These are phyloP conservation scores for Scaptomyza parva DNA, from an alignment of 2,888 invertebrate genomes.

Conservation along the genomic window DNA sequence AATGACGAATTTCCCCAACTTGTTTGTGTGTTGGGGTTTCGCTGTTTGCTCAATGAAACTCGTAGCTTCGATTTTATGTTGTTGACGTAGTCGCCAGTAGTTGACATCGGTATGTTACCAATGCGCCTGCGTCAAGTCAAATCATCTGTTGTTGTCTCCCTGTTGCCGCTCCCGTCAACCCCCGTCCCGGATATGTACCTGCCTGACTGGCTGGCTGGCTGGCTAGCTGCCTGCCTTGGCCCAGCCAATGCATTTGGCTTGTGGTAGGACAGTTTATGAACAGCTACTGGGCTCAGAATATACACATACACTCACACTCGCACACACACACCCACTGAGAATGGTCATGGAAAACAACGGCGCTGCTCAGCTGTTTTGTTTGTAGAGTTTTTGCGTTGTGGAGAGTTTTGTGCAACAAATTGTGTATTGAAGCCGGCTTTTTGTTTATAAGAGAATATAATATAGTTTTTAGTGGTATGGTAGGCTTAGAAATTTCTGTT, in stretches of 20 bases:
- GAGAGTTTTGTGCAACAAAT: constrained; percentile 75
- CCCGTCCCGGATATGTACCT: background rate
- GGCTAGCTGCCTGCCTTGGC: constrained; percentile 24
- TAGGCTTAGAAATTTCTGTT: background rate
- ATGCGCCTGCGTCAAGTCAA: constrained; percentile 57
- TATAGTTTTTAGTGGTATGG: background rate
- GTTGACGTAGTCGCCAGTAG: constrained; percentile 54
- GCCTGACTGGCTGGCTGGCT: background rate
- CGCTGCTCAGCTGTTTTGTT: constrained; percentile 65
- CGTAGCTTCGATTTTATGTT: constrained; percentile 70
- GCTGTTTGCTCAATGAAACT: constrained; percentile 77
- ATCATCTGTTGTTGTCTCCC: constrained; percentile 76
- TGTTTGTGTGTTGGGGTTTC: constrained; percentile 22
- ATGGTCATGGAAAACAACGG: constrained; percentile 27
- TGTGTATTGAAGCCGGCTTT: constrained; percentile 71
- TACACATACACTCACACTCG: too few relatives aligned
- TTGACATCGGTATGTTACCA: constrained; percentile 42
- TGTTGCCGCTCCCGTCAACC: constrained; percentile 16
- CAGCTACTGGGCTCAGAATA: constrained; percentile 19
- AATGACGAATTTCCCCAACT: constrained; percentile 66
- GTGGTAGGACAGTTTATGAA: constrained; percentile 75
- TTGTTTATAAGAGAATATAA: constrained; percentile 13
- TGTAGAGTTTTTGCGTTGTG: constrained; percentile 50
- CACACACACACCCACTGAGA: too few relatives aligned
- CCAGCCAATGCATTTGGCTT: constrained; percentile 76